A percentile compares a stretch with the other conserved stretches of the same genome.
Evolutionary conservation across 2,888 invertebrate species (phyloP).

Genomic region (Drosophila formosana): DNA sequence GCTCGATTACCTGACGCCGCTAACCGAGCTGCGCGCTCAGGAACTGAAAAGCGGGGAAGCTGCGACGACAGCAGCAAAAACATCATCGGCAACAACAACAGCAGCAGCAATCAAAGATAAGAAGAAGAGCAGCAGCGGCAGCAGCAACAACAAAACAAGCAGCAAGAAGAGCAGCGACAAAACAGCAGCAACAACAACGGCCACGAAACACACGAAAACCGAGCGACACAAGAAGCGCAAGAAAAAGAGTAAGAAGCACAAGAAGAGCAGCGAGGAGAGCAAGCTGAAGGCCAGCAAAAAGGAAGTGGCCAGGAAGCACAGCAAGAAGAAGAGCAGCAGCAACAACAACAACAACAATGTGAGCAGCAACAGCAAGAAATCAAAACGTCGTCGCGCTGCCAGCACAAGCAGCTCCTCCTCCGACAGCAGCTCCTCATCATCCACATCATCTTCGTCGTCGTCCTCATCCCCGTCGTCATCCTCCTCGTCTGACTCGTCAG

Average conservation of each 20-base stretch:
- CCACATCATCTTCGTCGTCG: background rate
- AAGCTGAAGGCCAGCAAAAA: conserved; percentile 33
- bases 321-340: conserved; percentile 34
- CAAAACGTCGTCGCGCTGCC: conserved; percentile 68
- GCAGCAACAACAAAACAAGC: conserved; percentile 8
- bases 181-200: conserved; percentile 34
- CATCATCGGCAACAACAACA: conserved; percentile 34
- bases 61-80: conserved; percentile 26
- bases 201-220: conserved; percentile 57
- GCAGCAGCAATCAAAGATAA: conserved; percentile 50
- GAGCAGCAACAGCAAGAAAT: conserved; percentile 63
- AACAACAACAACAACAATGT: conserved; percentile 56
- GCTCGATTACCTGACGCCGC: conserved; percentile 92
- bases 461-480: conserved; percentile 20
- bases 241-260: conserved; percentile 67
- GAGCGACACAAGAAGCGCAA: conserved; percentile 68
- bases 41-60: conserved; percentile 86
- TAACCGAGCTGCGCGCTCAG: conserved; percentile 91
- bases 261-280: conserved; percentile 41
- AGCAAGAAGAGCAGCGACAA: conserved; percentile 37
- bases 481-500: conserved; percentile 31
- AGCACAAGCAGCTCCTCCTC: conserved; percentile 40
- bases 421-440: conserved; percentile 31
- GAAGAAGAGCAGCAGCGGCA: conserved; percentile 38
- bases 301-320: conserved; percentile 37